These are phyloP conservation scores for Bacillus rossius DNA, from an alignment of 1,140 invertebrate genomes.

Conservation along the genomic window DNA sequence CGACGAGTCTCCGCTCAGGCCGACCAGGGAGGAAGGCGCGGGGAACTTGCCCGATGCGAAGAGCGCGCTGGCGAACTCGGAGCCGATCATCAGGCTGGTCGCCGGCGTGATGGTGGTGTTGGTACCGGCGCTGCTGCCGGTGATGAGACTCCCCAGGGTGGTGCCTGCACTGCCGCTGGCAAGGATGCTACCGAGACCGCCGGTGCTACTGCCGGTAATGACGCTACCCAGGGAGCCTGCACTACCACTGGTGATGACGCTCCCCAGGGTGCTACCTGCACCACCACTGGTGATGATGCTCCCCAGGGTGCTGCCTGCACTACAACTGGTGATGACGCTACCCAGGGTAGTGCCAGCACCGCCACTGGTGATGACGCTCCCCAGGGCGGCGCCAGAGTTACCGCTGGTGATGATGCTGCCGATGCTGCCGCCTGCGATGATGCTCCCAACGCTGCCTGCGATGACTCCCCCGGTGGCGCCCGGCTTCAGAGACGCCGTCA, in stretches of 20 bases:
- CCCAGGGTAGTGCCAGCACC: no score
- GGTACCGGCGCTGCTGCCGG: constrained; percentile 7
- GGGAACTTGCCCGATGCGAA: constrained; percentile 52
- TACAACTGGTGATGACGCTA: no score
- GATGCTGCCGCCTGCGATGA: neutral
- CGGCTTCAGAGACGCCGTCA: neutral
- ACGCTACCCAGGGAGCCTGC: no score
- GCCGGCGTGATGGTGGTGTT: constrained; percentile 37
- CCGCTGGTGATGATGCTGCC: no score
- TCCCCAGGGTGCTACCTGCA: no score
- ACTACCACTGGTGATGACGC: no score
- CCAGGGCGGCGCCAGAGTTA: no score
- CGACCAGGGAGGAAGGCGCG: constrained; percentile 6
- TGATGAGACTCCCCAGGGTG: neutral
- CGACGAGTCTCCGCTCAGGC: neutral
- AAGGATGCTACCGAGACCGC: neutral
- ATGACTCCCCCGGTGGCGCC: neutral
- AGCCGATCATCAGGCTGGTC: constrained; percentile 51
- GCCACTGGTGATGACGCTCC: no score
- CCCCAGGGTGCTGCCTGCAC: no score
- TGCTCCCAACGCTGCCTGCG: neutral
- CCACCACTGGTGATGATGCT: no score
- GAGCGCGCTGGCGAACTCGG: constrained; percentile 51
- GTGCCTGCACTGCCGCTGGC: neutral
- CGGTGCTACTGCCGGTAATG: neutral